A percentile compares a stretch with the other conserved stretches of the same genome.
These are phyloP conservation scores for Fissipunctia ypsillon DNA, from an alignment of 2,888 invertebrate species.

Conservation along the genomic window DNA sequence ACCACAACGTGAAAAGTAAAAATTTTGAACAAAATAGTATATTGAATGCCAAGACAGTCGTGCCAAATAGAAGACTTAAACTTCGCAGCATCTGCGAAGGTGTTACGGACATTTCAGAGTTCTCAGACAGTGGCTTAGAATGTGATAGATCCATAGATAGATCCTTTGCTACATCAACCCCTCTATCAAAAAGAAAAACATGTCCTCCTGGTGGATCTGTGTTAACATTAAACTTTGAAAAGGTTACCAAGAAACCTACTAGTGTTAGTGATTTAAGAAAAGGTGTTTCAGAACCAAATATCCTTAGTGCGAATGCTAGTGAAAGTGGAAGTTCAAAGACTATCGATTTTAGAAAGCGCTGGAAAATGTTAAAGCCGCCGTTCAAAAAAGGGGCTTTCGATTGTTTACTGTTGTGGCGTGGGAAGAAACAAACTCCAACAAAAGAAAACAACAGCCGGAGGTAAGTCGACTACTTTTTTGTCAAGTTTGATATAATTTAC, in stretches of 20 bases:
- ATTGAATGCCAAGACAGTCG: slow-evolving; percentile 79
- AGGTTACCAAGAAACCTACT: slow-evolving; percentile 77
- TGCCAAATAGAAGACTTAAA: slow-evolving; percentile 71
- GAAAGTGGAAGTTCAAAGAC: slow-evolving; percentile 77
- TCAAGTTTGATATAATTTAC: background rate
- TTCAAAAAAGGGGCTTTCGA: slow-evolving; percentile 86
- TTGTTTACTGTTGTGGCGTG: slow-evolving; percentile 86
- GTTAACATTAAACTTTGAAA: slow-evolving; percentile 82
- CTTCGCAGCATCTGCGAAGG: slow-evolving; percentile 84
- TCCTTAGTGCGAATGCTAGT: slow-evolving; percentile 75
- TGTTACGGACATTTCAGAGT: slow-evolving; percentile 72
- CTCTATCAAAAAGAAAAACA: slow-evolving; percentile 82
- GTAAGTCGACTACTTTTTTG: slow-evolving; percentile 76
- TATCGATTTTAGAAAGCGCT: slow-evolving; percentile 81
- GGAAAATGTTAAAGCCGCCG: slow-evolving; percentile 83
- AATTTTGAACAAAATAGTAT: slow-evolving; percentile 86
- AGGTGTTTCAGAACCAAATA: slow-evolving; percentile 85
- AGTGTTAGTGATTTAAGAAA: slow-evolving; percentile 81
- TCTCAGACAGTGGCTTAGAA: slow-evolving; percentile 82
- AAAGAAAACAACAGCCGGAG: slow-evolving; percentile 73
- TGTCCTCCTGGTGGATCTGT: slow-evolving; percentile 80
- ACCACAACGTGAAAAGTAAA: slow-evolving; percentile 81
- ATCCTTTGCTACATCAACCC: slow-evolving; percentile 84
- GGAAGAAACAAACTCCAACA: slow-evolving; percentile 78
- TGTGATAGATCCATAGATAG: slow-evolving; percentile 69